Evolutionary conservation across 2,113 vertebrate species (phyloP).

Genomic region (Oreocharis arfaki): DNA sequence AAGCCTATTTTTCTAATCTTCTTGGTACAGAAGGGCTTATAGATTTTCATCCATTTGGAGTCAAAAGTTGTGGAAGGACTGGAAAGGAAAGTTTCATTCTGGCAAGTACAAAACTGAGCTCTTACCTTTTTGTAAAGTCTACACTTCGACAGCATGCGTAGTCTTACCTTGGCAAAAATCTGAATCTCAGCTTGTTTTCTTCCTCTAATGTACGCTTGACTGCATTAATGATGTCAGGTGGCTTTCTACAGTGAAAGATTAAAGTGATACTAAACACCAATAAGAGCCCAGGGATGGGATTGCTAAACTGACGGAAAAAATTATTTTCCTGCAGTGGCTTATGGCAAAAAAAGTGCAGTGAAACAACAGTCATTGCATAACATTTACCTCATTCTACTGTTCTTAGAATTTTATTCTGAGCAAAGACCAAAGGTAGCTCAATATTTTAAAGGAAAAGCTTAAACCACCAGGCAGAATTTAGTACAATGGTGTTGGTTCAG

Average conservation of each 20-base stretch:
- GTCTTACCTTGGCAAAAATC: neutral
- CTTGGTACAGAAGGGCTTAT: neutral
- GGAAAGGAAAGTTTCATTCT: neutral
- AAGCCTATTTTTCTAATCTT: neutral
- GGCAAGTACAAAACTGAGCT: neutral
- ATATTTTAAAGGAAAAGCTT: neutral
- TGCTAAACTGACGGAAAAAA: neutral
- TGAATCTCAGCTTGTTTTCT: neutral
- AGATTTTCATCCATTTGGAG: neutral
- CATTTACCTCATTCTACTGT: neutral
- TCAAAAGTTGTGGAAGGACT: neutral
- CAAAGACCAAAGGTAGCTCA: neutral
- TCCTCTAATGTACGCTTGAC: neutral
- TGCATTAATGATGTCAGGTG: neutral
- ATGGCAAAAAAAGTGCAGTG: neutral
- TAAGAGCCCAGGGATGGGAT: neutral
- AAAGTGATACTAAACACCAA: neutral
- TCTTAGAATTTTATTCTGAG: neutral
- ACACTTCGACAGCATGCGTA: accelerated
- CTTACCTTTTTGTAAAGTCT: neutral
- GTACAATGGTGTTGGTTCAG: neutral
- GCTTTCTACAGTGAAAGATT: neutral
- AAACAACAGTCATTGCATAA: neutral
- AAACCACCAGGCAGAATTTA: neutral
- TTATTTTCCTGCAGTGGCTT: neutral